Base-by-base conservation (phyloP, 2,888 invertebrate genomes). In the Epistrophe eligans region DNA sequence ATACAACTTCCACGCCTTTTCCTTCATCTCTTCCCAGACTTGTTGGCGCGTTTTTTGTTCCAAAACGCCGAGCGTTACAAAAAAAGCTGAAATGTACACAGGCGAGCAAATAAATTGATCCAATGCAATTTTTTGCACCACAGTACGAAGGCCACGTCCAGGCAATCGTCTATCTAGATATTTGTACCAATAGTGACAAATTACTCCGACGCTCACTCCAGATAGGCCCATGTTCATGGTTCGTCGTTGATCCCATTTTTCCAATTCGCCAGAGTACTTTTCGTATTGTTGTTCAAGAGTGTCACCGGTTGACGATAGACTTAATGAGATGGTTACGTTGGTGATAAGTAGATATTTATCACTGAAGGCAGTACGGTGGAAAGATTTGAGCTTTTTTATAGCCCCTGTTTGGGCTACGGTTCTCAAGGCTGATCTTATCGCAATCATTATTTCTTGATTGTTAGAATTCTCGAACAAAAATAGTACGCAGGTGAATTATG, bases 81-180 rank as follows among this genome's bases (percentile, higher is more conserved):
- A 97, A 91, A 98, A 97, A 4, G 95, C 94, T 9, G 95, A 91
- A 80, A 98, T 97, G 85, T 95, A 95, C 9, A 97, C 88, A 0
- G 98, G 98, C 2, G 98, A 97, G 90, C 96, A 97, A 55, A 98
- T 93, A 71, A 96, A 91, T 92, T 98, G 98, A 92, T 98, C 98
- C 35, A 97, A 91, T 2, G 97, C 67, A 55, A 98, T 94, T 93
- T 98, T 98, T 91, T 96, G 96, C 8, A 95, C 88, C 1, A 97
- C 96, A 90, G 95, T 94, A 11, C 89, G 91, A 8, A 97, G 90
- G 0, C 95, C 94, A 89, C 95, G 94, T 1, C 97, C 97, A 1
- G 97, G 95, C 48, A 97, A 92, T 88, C 94, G 93, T 89, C 93
- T 93, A 91, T 98, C 98, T 79, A 98, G 93, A 88, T 95, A 94